These are phyloP conservation scores for Phalacrocorax pelagicus DNA, from an alignment of 2,113 vertebrate genomes.

Conservation along the genomic window DNA sequence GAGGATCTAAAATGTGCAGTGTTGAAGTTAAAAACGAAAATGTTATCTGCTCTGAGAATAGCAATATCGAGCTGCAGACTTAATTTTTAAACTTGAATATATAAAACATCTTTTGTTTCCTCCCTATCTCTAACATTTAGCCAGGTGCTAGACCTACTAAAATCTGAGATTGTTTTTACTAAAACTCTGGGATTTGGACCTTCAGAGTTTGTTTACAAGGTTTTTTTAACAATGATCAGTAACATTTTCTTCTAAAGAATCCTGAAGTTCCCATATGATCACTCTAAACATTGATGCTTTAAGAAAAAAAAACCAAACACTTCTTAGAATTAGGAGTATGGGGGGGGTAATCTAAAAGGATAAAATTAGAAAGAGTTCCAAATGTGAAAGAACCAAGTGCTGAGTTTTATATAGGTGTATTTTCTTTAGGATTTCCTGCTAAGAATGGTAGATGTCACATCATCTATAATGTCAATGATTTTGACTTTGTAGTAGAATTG, in stretches of 20 bases:
- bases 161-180: background rate
- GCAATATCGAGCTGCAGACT: no score
- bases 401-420: background rate
- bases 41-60: background rate
- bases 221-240: background rate
- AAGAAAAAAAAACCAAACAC: background rate
- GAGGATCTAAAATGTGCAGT: background rate
- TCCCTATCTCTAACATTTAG: background rate
- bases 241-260: background rate
- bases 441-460: background rate
- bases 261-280: background rate
- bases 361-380: background rate
- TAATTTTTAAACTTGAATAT: background rate
- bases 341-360: background rate
- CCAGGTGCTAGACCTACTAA: background rate
- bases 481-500: background rate
- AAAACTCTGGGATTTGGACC: accelerated
- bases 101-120: background rate
- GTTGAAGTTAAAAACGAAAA: background rate
- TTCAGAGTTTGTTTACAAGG: background rate
- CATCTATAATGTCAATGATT: background rate
- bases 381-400: background rate
- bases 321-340: background rate
- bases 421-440: background rate
- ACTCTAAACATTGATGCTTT: background rate